These are phyloP conservation scores for Leptodirus hochenwartii DNA, from an alignment of 2,888 invertebrate species.

Conservation along the genomic window DNA sequence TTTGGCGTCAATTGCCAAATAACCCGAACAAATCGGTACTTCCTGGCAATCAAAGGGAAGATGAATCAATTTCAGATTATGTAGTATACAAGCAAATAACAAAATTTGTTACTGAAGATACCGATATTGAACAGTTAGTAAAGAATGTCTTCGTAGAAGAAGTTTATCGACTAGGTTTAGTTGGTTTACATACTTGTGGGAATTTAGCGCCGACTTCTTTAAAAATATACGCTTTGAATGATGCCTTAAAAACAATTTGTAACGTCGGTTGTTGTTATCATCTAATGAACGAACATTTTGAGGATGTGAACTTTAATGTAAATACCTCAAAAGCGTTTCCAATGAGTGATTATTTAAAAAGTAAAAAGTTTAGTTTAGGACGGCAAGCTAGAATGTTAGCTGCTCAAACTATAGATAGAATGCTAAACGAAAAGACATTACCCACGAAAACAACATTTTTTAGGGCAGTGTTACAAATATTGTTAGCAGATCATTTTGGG, in stretches of 20 bases:
- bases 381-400: conserved; percentile 73
- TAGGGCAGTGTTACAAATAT: conserved; percentile 55
- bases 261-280: conserved; percentile 88
- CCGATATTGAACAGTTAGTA: conserved; percentile 34
- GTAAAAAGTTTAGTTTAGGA: conserved; percentile 35
- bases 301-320: not conserved
- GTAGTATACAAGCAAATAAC: conserved; percentile 39
- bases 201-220: conserved; percentile 57
- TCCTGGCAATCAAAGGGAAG: conserved; percentile 12
- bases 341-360: conserved; percentile 39
- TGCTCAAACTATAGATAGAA: conserved; percentile 63
- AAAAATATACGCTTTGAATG: conserved; percentile 41
- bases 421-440: conserved; percentile 32
- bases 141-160: conserved; percentile 29
- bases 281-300: conserved; percentile 42
- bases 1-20: conserved; percentile 21
- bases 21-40: conserved; percentile 13
- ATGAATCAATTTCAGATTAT: conserved; percentile 9
- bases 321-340: conserved; percentile 38
- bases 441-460: conserved; percentile 52
- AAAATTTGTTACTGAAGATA: conserved; percentile 37
- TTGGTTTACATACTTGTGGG: conserved; percentile 82
- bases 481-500: conserved; percentile 28
- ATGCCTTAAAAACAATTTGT: conserved; percentile 40
- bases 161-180: conserved; percentile 32